Evolutionary conservation across 2,113 vertebrate species (phyloP), one percentile per base, ranked within the genome.

Genomic region (Condylura cristata): DNA sequence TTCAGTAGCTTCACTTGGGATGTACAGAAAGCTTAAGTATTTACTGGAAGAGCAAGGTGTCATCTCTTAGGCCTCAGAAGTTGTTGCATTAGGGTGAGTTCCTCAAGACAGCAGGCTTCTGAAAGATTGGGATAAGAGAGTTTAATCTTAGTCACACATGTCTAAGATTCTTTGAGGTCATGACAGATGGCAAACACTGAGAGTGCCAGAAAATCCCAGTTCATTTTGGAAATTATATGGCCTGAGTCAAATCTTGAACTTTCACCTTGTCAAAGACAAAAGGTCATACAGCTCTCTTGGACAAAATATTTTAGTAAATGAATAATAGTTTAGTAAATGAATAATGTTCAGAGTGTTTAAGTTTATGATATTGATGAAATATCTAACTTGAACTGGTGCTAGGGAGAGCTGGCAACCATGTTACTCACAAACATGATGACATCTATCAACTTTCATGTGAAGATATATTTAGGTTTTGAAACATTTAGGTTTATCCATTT

Each of bases 161-260:
- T 34, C 61, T 90, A 8, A 28, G 9, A 2, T 82, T 85, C 81
- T 66, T 58, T 70, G 82, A 70, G 85, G 39, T 95, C 74, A 75
- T 61, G 48, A 90, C 39, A 88, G 48, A 63, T 81, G 32, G 32
- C 30, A 86, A 48, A 60, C 53, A 53, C 58, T 91, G 65, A 89
- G 8, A 89, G 70, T 26, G 34, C 20, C 60, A 68, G 74, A 95
- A 90, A 94, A 72, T 66, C 65, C 53, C n/a, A 60, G 12, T 66
- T 24, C 44, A 89, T 94, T 91, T 95, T 80, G 60, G 20, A 93
- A 95, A 93, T 94, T 89, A 46, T 17, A 46, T 68, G 66, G 95
- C 32, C 41, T 74, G 37, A 80, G 60, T 37, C 75, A 91, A 75
- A 51, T 83, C 16, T 84, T 70, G 34, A 37, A 11, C 48, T 74